Percentiles rank a stretch among this genome's conserved stretches.
These are phyloP conservation scores for Vidua chalybeata DNA, from an alignment of 2,113 vertebrate species.

Conservation along the genomic window DNA sequence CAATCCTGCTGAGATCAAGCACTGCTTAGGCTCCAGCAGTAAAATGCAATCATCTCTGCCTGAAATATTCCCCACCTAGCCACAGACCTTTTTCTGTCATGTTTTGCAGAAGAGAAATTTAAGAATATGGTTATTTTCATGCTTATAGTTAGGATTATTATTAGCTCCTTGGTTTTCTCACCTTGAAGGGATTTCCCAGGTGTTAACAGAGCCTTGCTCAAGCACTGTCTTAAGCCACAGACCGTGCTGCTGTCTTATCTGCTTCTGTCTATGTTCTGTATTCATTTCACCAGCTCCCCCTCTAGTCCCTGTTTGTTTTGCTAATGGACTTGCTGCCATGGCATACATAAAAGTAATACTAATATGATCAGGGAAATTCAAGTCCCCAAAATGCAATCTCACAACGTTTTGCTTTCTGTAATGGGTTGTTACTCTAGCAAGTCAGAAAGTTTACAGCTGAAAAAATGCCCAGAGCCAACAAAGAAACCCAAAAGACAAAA, in stretches of 20 bases:
- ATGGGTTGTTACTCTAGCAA: not conserved
- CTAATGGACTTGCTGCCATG: conserved; percentile 4
- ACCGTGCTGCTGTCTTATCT: not conserved
- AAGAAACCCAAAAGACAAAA: not conserved
- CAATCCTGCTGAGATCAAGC: not conserved
- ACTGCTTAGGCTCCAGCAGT: not conserved
- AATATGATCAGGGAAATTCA: conserved; percentile 60
- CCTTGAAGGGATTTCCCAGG: not conserved
- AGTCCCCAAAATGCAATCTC: conserved; percentile 29
- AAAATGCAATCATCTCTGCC: not conserved
- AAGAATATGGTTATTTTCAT: not conserved
- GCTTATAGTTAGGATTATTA: not conserved
- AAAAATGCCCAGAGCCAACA: not conserved
- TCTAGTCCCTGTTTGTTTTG: not conserved
- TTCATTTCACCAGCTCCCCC: not conserved
- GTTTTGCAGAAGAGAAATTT: not conserved
- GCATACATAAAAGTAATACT: not conserved
- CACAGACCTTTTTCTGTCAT: not conserved
- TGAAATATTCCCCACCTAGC: not conserved
- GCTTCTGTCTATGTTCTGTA: not conserved
- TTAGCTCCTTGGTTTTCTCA: not conserved
- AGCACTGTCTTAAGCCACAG: not conserved
- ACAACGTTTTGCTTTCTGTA: not conserved
- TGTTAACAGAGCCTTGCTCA: not conserved
- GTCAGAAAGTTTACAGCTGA: not conserved